Evolutionary conservation across 2,888 invertebrate genomes (phyloP).

Genomic region (Altica lythri): DNA sequence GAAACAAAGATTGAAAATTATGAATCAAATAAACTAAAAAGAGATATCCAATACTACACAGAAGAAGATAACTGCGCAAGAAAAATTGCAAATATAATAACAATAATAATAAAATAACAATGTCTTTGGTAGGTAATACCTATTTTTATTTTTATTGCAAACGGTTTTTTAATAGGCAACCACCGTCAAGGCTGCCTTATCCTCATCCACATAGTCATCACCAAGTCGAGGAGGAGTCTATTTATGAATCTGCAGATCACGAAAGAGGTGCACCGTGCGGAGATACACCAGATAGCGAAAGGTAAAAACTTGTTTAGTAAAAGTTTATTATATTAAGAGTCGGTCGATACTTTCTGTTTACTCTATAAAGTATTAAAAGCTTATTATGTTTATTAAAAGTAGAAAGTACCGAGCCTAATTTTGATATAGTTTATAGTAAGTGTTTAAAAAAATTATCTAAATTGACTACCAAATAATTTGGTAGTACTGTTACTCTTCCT

Average conservation of each 20-base stretch:
- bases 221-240: slow-evolving; percentile 77
- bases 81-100: too few species aligned
- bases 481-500: slow-evolving; percentile 78
- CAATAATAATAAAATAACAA: too few species aligned
- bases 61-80: too few species aligned
- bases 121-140: too few species aligned
- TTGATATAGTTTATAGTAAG: not conserved
- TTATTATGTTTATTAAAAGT: too few species aligned
- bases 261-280: slow-evolving; percentile 70
- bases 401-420: not conserved
- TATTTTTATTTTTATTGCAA: not conserved
- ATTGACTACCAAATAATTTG: slow-evolving; percentile 37
- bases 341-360: too few species aligned
- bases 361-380: too few species aligned
- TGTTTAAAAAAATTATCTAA: slow-evolving; percentile 7
- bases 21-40: too few species aligned
- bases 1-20: too few species aligned
- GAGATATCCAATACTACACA: too few species aligned
- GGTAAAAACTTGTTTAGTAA: slow-evolving; percentile 65
- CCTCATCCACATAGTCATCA: slow-evolving; percentile 56
- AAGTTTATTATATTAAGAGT: too few species aligned
- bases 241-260: slow-evolving; percentile 84
- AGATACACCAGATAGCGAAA: slow-evolving; percentile 87
- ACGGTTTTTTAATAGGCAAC: slow-evolving; percentile 21
- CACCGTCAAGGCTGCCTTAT: slow-evolving; percentile 48